Conservation (phyloP, 2,797 vertebrate genomes). For the Syngnathus rostellatus region DNA sequence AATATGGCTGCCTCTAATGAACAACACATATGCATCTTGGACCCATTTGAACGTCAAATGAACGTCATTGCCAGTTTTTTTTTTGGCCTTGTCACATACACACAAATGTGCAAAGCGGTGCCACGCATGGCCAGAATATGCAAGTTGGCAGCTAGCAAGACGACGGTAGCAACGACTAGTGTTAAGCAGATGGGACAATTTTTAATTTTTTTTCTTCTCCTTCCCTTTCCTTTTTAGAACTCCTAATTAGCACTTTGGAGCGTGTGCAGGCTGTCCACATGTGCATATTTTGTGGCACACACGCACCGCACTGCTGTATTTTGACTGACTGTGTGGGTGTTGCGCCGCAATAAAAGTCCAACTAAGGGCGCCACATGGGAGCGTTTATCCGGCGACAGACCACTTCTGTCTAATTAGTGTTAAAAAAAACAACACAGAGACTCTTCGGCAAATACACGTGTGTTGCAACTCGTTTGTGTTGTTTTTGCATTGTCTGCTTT, state of each 20-base stretch:
- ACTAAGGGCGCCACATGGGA: constrained; percentile 68
- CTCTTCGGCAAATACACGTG: constrained; percentile 53
- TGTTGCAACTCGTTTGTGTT: constrained; percentile 39
- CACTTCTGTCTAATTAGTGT: constrained; percentile 73
- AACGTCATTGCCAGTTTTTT: constrained; percentile 35
- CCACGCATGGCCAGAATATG: constrained; percentile 38
- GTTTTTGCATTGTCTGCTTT: constrained; percentile 15
- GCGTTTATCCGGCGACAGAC: constrained; percentile 63
- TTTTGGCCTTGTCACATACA: neutral
- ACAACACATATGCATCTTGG: constrained; percentile 57
- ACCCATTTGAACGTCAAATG: constrained; percentile 62
- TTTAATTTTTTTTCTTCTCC: neutral
- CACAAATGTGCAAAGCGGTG: constrained; percentile 30
- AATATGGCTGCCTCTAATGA: constrained; percentile 56
- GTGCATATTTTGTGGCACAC: neutral
- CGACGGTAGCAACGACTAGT: constrained; percentile 37
- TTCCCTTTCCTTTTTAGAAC: constrained; percentile 4
- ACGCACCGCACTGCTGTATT: constrained; percentile 11
- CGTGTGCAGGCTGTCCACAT: constrained; percentile 8
- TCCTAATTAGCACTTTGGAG: constrained; percentile 9
- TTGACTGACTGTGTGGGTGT: constrained; percentile 20
- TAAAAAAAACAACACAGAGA: constrained; percentile 47
- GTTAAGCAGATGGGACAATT: constrained; percentile 9
- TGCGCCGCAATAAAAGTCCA: constrained; percentile 51
- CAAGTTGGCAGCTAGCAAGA: constrained; percentile 49